These are phyloP conservation scores for Ephydatia muelleri DNA, from an alignment of 37 sponge, comb jelly and placozoan genomes.

Conservation along the genomic window DNA sequence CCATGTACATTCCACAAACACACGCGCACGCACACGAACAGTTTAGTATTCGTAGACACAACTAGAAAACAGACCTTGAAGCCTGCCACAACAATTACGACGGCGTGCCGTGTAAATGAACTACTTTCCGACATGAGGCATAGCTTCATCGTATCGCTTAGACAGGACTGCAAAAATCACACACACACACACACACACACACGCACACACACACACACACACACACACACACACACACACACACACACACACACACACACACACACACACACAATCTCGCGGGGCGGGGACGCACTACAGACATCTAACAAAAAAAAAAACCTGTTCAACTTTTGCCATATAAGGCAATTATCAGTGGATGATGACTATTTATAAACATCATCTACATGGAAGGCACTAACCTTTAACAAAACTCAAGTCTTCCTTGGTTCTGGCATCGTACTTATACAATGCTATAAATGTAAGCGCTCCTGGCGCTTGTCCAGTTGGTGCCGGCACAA, in stretches of 20 bases:
- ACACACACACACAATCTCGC: not conserved
- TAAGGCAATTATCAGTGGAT: not conserved
- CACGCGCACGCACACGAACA: not conserved
- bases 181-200: slow-evolving; percentile 14
- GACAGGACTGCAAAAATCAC: not conserved
- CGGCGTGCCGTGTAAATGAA: too few relatives aligned
- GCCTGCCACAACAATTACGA: too few relatives aligned
- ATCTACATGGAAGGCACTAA: slow-evolving; percentile 2
- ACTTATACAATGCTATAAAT: slow-evolving; percentile 86
- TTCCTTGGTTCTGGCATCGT: slow-evolving; percentile 89
- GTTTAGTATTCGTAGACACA: too few relatives aligned
- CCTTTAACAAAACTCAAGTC: slow-evolving; percentile 84
- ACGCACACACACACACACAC: slow-evolving; percentile 41
- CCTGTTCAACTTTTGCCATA: not conserved
- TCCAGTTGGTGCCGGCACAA: slow-evolving; percentile 4
- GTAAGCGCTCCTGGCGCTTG: slow-evolving; percentile 29
- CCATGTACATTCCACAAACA: too few relatives aligned
- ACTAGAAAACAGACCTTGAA: too few relatives aligned
- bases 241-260: not conserved
- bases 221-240: slow-evolving; percentile 41
- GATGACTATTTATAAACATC: not conserved
- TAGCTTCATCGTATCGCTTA: too few relatives aligned
- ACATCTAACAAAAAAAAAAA: not conserved
- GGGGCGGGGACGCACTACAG: not conserved
- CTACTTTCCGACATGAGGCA: too few relatives aligned